These are phyloP conservation scores for Periplaneta americana DNA, from an alignment of 1,140 invertebrate genomes.

Conservation along the genomic window DNA sequence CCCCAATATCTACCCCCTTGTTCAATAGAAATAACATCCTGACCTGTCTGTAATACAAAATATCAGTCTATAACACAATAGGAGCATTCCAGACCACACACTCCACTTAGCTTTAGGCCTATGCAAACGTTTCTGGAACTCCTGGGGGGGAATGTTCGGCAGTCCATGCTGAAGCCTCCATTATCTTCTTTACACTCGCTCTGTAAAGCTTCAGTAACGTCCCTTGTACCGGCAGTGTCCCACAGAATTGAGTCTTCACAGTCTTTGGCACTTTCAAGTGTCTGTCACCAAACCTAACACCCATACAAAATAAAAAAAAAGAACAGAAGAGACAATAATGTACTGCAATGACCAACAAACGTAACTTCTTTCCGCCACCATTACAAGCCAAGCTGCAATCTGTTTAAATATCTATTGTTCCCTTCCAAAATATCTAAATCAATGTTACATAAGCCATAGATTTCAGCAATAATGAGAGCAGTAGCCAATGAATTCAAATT, in stretches of 20 bases:
- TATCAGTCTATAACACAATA: background rate
- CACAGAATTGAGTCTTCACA: background rate
- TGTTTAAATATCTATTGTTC: no score
- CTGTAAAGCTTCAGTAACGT: background rate
- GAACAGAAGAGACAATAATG: background rate
- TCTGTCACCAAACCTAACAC: background rate
- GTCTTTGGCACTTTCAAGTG: background rate
- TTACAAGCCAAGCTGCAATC: background rate
- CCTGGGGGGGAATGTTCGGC: background rate
- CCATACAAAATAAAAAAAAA: background rate
- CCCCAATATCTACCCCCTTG: background rate
- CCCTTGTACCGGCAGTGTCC: background rate
- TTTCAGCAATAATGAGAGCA: no score
- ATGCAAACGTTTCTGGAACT: background rate
- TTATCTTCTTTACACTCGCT: background rate
- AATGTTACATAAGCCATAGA: no score
- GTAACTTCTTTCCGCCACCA: background rate
- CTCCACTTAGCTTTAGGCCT: background rate
- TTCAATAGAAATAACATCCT: background rate
- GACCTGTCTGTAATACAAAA: background rate
- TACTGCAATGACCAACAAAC: background rate
- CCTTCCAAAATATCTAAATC: no score
- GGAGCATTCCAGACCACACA: background rate
- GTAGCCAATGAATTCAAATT: no score
- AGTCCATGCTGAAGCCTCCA: background rate